Conservation (phyloP, 2,113 vertebrate genomes). For the Muscicapa adusta region DNA sequence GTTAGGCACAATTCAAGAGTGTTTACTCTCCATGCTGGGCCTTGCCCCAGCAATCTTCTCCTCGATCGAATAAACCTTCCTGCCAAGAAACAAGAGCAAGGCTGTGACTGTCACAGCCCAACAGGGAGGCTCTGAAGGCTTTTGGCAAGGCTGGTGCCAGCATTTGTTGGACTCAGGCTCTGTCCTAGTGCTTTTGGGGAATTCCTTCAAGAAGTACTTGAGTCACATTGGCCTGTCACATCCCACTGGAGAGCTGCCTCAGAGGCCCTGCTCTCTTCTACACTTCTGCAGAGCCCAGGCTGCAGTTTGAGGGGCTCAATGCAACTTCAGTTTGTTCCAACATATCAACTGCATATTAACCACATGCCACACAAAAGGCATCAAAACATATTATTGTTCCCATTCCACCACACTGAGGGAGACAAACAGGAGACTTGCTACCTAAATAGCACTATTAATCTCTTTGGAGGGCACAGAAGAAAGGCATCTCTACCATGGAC, state of each 20-base stretch:
- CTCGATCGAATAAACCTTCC: neutral
- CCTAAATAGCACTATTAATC: neutral
- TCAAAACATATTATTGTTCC: neutral
- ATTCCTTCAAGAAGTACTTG: neutral
- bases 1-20: neutral
- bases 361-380: neutral
- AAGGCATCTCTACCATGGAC: neutral
- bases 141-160: neutral
- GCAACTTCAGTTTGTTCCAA: neutral
- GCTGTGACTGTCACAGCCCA: neutral
- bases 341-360: neutral
- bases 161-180: neutral
- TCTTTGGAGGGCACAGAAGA: neutral
- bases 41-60: constrained; percentile 17
- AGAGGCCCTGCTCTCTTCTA: neutral
- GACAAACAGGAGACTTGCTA: neutral
- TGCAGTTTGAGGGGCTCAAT: neutral
- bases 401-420: neutral
- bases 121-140: neutral
- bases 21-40: neutral
- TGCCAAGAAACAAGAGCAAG: neutral
- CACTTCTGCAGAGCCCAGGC: neutral
- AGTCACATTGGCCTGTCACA: neutral
- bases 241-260: neutral
- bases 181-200: neutral